Base-by-base conservation (phyloP, 1,140 invertebrate genomes). In the Lepidostoma basale region DNA sequence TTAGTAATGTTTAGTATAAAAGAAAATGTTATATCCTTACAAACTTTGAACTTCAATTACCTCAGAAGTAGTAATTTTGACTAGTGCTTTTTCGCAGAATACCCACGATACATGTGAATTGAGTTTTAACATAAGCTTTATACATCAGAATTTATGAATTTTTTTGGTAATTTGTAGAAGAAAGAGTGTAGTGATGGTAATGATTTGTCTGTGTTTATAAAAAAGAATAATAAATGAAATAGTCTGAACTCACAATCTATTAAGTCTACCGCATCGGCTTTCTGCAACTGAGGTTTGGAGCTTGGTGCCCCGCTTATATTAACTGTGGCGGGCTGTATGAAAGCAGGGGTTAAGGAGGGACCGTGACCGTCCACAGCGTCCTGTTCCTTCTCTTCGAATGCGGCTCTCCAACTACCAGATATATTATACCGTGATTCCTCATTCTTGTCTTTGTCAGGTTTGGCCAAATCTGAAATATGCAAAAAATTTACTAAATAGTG, bases 401-500 rank as follows among this genome's bases (percentile, higher is more conserved):
- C 64, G 16, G 67, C 64, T 0, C 64, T 45, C 71, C 71, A 73
- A 33, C 67, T 73, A 3, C 67, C 71, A 2, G 71, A 73, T 56
- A 69, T 69, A 45, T 73, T 73, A 23, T 67, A 69, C 9, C 67
- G 58, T 8, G 54, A 62, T 1, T 18, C 44, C 3, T 71, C 60
- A 3, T 40, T 40, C 49, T 63, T 67, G n/a, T 69, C 67, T 62
- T 69, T 69, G 59, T 72, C 56, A 36, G 58, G 20, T 64, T 64
- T 60, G 3, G 62, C 45, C 30, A 64, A 14, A 20, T 64, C 62
- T 64, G 20, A 39, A 64, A 63, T 26, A 42, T n/a, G n/a, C n/a
- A n/a, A n/a, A n/a, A n/a, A n/a, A 45, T 18, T 45, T 45, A 14
- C 1, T 36, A 36, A 2, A 36, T 12, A 12, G 33, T 36, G 33